These are phyloP conservation scores for Oophaga sylvatica DNA, from an alignment of 2,797 vertebrate species.

Conservation along the genomic window DNA sequence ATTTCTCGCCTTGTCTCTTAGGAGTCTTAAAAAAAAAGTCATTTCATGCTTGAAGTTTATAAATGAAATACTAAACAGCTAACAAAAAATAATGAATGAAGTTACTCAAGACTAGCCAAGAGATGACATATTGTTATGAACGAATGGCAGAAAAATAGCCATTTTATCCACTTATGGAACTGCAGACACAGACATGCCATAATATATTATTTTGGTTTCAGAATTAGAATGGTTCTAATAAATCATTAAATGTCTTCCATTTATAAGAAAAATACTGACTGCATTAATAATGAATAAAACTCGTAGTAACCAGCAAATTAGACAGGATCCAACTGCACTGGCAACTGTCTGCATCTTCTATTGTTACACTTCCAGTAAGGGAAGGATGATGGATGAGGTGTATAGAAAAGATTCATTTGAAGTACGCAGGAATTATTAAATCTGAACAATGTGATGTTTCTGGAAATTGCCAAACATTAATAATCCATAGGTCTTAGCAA, in stretches of 20 bases:
- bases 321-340: conserved; percentile 28
- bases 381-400: conserved; percentile 49
- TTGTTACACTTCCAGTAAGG: conserved; percentile 48
- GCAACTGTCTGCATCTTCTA: conserved; percentile 24
- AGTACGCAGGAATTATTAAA: conserved; percentile 32
- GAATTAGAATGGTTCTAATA: conserved; percentile 26
- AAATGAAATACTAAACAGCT: conserved; percentile 53
- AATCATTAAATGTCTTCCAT: conserved; percentile 51
- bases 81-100: conserved; percentile 57
- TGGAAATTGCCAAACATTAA: conserved; percentile 34
- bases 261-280: conserved; percentile 42
- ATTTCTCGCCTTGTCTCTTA: background rate
- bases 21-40: conserved; percentile 43
- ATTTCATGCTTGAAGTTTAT: conserved; percentile 52
- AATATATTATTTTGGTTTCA: conserved; percentile 29
- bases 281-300: conserved; percentile 52
- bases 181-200: background rate
- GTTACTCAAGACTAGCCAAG: conserved; percentile 40
- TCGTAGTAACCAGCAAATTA: conserved; percentile 43
- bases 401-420: conserved; percentile 43
- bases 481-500: conserved; percentile 4
- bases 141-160: background rate
- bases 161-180: conserved; percentile 38
- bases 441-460: conserved; percentile 45
- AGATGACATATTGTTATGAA: conserved; percentile 26